phyloP scores from a whole-genome alignment of 2,888 invertebrate species.

The Bedellia somnulentella region DNA sequence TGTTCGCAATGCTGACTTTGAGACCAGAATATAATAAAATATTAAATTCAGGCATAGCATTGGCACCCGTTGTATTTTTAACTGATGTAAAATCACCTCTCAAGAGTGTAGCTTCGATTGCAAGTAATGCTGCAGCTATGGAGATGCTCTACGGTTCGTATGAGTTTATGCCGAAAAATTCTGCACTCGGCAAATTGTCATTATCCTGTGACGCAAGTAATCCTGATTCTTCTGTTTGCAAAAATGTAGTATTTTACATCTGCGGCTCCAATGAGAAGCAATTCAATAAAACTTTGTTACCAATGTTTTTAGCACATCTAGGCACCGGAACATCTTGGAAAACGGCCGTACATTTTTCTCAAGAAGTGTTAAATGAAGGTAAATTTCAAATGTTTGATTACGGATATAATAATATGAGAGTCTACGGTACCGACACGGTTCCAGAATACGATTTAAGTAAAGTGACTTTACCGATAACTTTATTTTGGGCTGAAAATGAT shows the following conservation, averaged over 20 bases:
- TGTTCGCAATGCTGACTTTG: conserved; percentile 69
- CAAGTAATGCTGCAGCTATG: conserved; percentile 61
- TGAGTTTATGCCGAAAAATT: conserved; percentile 71
- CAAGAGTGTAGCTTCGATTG: conserved; percentile 66
- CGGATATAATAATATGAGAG: conserved; percentile 56
- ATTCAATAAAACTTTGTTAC: conserved; percentile 69
- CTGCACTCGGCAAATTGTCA: conserved; percentile 57
- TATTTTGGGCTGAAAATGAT: conserved; percentile 73
- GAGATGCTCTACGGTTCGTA: conserved; percentile 66
- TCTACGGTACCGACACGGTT: conserved; percentile 60
- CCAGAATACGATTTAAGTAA: conserved; percentile 65
- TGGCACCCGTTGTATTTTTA: conserved; percentile 71
- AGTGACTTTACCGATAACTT: conserved; percentile 61
- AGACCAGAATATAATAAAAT: conserved; percentile 68
- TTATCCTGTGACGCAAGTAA: conserved; percentile 56
- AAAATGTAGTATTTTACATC: conserved; percentile 70
- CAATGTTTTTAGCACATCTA: conserved; percentile 66
- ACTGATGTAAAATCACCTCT: conserved; percentile 67
- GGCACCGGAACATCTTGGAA: conserved; percentile 78
- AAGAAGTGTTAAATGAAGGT: conserved; percentile 49
- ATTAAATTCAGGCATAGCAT: conserved; percentile 64
- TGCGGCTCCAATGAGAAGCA: conserved; percentile 71
- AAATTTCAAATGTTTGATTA: conserved; percentile 72
- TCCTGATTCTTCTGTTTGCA: conserved; percentile 62
- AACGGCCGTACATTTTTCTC: conserved; percentile 70